phyloP scores from a whole-genome alignment of 2,113 vertebrate species.

The Megaceryle torquata region DNA sequence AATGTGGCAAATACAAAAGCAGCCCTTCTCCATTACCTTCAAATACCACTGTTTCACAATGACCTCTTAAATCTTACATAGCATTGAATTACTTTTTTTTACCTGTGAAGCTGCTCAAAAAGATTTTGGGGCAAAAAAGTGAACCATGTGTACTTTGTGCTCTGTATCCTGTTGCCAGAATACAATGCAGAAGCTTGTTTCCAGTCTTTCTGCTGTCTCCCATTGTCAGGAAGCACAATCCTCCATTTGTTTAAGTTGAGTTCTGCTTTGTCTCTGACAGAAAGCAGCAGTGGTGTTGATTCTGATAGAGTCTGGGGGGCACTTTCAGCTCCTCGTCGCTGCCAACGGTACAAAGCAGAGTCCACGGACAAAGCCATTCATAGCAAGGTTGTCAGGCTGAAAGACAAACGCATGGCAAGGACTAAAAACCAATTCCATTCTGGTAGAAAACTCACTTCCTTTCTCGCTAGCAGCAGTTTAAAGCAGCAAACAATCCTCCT shows the following conservation, averaged over 20 bases:
- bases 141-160: constrained; percentile 72
- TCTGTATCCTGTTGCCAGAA: constrained; percentile 67
- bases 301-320: constrained; percentile 15
- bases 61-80: not conserved
- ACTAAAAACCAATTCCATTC: not conserved
- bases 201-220: constrained; percentile 21
- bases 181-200: constrained; percentile 26
- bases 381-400: not conserved
- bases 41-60: not conserved
- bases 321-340: not conserved
- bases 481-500: not conserved
- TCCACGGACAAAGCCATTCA: constrained; percentile 70
- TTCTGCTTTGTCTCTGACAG: not conserved
- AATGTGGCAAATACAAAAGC: not conserved
- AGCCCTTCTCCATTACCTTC: not conserved
- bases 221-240: constrained; percentile 68
- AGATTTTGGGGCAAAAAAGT: constrained; percentile 77
- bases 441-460: not conserved
- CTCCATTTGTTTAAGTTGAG: constrained; percentile 11
- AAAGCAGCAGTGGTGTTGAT: constrained; percentile 54
- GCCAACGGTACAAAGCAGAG: constrained; percentile 53
- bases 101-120: constrained; percentile 79
- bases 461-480: not conserved
- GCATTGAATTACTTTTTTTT: not conserved
- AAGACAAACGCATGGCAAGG: constrained; percentile 15